Percentiles rank a stretch among this genome's conserved stretches.
Conservation (phyloP, 1,140 invertebrate species). For the Teleogryllus occipitalis region DNA sequence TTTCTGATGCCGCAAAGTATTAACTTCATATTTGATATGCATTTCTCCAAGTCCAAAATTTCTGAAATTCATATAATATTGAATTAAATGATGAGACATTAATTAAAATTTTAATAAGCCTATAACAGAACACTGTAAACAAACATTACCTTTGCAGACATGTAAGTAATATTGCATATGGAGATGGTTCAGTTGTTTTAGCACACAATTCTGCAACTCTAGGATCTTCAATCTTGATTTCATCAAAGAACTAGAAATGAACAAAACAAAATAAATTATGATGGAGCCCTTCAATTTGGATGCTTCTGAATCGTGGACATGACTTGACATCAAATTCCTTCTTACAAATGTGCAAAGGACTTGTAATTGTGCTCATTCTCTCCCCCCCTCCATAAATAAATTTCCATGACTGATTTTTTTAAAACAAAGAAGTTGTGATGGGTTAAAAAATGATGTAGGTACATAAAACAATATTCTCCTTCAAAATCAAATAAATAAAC, state of each 20-base stretch:
- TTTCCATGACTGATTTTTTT: no score
- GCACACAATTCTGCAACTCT: constrained; percentile 87
- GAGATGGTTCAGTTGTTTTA: constrained; percentile 89
- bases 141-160: constrained; percentile 65
- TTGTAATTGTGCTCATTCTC: no score
- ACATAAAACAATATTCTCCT: no score
- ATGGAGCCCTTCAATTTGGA: no score
- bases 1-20: constrained; percentile 81
- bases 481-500: no score
- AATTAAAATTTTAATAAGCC: neutral
- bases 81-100: neutral
- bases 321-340: no score
- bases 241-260: constrained; percentile 75
- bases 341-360: no score
- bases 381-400: no score
- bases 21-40: constrained; percentile 80
- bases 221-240: constrained; percentile 87
- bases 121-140: neutral
- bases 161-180: constrained; percentile 85
- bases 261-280: neutral
- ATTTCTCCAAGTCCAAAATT: constrained; percentile 88
- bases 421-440: no score
- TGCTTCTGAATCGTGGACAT: no score
- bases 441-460: no score
- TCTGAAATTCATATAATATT: constrained; percentile 30